Evolutionary conservation across 2,797 vertebrate genomes (phyloP).

Genomic region (Xenops minutus): DNA sequence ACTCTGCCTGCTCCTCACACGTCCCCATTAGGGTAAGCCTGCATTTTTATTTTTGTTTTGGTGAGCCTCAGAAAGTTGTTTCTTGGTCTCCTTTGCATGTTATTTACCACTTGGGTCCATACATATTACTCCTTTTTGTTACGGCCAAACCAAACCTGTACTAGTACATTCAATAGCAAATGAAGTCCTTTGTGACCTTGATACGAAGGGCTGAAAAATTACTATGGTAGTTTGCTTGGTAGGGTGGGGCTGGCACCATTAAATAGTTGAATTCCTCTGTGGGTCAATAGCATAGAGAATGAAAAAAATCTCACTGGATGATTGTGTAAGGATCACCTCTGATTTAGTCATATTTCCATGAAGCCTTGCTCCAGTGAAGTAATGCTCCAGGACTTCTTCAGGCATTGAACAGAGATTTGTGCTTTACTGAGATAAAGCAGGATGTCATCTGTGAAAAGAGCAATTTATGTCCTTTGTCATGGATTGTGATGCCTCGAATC

Average conservation of each 20-base stretch:
- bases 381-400: slow-evolving; percentile 34
- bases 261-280: not conserved
- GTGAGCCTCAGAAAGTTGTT: not conserved
- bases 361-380: slow-evolving; percentile 1
- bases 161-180: rapidly evolving
- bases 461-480: slow-evolving; percentile 62
- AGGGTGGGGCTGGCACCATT: not conserved
- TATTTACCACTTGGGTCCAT: not conserved
- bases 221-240: not conserved
- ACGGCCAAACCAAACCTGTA: not conserved
- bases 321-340: slow-evolving; percentile 11
- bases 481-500: slow-evolving; percentile 43
- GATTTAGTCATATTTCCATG: slow-evolving; percentile 37
- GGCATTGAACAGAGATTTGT: slow-evolving; percentile 44
- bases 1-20: not conserved
- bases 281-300: not conserved
- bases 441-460: slow-evolving; percentile 66
- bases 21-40: not conserved
- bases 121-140: not conserved
- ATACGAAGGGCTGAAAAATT: not conserved
- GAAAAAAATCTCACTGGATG: not conserved
- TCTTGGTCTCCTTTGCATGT: not conserved
- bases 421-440: slow-evolving; percentile 55
- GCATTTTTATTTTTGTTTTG: not conserved
- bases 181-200: not conserved